Evolutionary conservation across 1,140 invertebrate genomes (phyloP).

Genomic region (Ceratoteleas bidentatus): DNA sequence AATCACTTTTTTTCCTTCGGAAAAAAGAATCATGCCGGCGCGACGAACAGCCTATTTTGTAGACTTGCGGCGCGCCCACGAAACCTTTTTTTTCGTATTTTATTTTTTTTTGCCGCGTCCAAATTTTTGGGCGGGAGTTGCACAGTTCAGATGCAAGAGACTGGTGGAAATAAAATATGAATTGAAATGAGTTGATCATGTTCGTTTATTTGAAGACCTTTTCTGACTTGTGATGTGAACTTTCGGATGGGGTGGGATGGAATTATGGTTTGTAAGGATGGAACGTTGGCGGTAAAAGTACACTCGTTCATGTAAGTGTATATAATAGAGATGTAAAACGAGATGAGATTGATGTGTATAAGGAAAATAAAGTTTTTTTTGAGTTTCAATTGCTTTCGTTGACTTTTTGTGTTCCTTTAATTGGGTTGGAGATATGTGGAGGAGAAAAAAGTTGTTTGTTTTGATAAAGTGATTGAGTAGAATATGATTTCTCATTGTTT

Average conservation of each 20-base stretch:
- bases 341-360: too few relatives aligned
- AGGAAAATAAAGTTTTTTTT: too few relatives aligned
- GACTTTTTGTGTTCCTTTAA: too few relatives aligned
- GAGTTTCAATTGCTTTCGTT: too few relatives aligned
- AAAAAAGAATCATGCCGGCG: slow-evolving; percentile 39
- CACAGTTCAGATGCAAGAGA: slow-evolving; percentile 25
- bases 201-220: background rate
- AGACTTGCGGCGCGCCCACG: slow-evolving; percentile 70
- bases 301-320: too few relatives aligned
- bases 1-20: slow-evolving; percentile 6
- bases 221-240: background rate
- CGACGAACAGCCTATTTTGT: slow-evolving; percentile 72
- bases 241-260: background rate
- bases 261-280: too few relatives aligned
- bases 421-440: too few relatives aligned
- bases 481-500: too few relatives aligned
- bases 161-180: slow-evolving; percentile 40
- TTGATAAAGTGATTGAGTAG: too few relatives aligned
- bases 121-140: slow-evolving; percentile 12
- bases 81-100: slow-evolving; percentile 22
- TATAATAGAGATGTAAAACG: too few relatives aligned
- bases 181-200: slow-evolving; percentile 10
- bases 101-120: slow-evolving; percentile 31
- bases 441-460: too few relatives aligned
- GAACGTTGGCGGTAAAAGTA: too few relatives aligned